Base-by-base conservation (phyloP, 2,888 invertebrate species). In the Agrotis exclamationis region DNA sequence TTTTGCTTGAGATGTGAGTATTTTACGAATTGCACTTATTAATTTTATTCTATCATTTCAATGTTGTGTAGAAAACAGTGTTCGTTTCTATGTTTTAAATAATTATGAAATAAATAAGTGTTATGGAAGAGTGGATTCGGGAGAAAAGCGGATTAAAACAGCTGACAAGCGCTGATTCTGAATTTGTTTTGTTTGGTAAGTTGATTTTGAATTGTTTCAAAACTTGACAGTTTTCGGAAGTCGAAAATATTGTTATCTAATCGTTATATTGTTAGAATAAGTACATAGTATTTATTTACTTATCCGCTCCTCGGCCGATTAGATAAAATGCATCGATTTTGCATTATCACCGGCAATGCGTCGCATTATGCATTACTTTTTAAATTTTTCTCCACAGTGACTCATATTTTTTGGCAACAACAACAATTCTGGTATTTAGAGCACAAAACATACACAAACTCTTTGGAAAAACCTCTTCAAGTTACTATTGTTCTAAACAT, bases 141-240 rank as follows among this genome's bases (percentile, higher is more conserved):
- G 74, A 76, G 64, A 64, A 75, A 77, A 76, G 79, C 82, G 78
- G 82, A 80, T 83, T 82, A 58, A 70, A 77, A 76, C 74, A 67
- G 59, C 77, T 74, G 67, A 60, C 50, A 53, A 68, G 62, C 74
- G 57, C 57, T 20, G 59, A 66, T 63, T 73, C 62, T 69, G 62
- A 70, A 74, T 85, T 85, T 79, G 73, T 79, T 84, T 82, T 70
- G 65, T 62, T 83, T 70, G 87, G 87, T 87, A 84, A 87, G 87
- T 87, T 51, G 47, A 66, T 81, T 71, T 70, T 51, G 22, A 71
- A 74, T 67, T 66, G 72, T 67, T 70, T 64, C 14, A 47, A 48
- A 45, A n/a, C 14, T 57, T 9, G 14, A 44, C 13, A 53, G 24
- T 63, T 60, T 70, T 53, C 33, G n/a, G 39, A 62, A 59, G 57